A percentile compares a stretch with the other conserved stretches of the same genome.
phyloP scores from a whole-genome alignment of 1,140 invertebrate species.

The Globodera ellingtonae region DNA sequence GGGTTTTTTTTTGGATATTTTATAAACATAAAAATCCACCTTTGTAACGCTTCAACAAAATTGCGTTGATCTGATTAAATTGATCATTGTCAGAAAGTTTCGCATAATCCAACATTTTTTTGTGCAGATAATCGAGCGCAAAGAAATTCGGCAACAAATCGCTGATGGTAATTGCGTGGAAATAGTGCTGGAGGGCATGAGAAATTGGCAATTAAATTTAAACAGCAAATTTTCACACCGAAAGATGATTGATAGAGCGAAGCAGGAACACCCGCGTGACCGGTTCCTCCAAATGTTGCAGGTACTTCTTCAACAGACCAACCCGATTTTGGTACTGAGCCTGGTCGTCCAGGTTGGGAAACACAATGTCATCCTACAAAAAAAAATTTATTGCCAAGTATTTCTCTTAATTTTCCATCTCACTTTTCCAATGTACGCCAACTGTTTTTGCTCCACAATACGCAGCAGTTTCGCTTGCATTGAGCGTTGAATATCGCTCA shows the following conservation, averaged over 20 bases:
- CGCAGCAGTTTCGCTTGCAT: constrained; percentile 10
- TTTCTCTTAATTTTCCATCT: background rate
- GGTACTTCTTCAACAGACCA: constrained; percentile 19
- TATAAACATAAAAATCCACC: constrained; percentile 3
- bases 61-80: constrained; percentile 25
- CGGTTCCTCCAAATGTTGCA: constrained; percentile 19
- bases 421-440: constrained; percentile 9
- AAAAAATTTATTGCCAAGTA: background rate
- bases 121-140: constrained; percentile 38
- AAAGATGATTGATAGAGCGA: constrained; percentile 37
- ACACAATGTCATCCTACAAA: constrained; percentile 31
- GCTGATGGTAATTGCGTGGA: constrained; percentile 42
- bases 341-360: constrained; percentile 18
- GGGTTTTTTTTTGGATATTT: too few relatives aligned
- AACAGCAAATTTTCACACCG: constrained; percentile 13
- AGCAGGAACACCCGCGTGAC: constrained; percentile 27
- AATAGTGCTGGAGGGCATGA: constrained; percentile 37
- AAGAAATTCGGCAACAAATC: constrained; percentile 42
- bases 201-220: background rate
- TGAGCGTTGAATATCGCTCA: constrained; percentile 30
- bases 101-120: constrained; percentile 38
- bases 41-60: constrained; percentile 15
- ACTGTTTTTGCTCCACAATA: background rate
- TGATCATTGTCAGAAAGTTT: background rate
- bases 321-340: constrained; percentile 35